Percentiles rank a stretch among this genome's conserved stretches.
phyloP scores from a whole-genome alignment of 2,797 vertebrate genomes.

The Manis pentadactyla region DNA sequence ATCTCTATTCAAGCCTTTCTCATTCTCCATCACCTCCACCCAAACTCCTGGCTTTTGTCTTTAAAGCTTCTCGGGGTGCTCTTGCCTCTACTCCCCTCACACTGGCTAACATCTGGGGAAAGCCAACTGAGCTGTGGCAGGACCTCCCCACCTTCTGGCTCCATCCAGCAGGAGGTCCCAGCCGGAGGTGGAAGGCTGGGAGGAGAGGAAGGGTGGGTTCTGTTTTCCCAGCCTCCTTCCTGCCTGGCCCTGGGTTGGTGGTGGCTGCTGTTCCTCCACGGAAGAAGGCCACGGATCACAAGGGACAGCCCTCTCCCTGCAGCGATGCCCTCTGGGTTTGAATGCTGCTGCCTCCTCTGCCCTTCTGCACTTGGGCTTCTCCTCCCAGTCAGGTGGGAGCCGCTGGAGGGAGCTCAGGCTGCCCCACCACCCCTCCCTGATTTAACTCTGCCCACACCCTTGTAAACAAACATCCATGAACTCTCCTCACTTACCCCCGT shows the following conservation, averaged over 20 bases:
- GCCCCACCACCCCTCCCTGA: neutral
- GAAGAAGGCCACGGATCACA: neutral
- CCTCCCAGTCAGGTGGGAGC: neutral
- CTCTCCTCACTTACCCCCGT: neutral
- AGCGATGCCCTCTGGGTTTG: neutral
- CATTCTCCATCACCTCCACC: neutral
- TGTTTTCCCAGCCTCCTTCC: neutral
- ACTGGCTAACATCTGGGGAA: neutral
- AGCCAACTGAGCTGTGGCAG: accelerated
- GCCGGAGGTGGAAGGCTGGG: neutral
- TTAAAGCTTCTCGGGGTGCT: neutral
- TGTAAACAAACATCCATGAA: no score
- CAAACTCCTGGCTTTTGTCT: neutral
- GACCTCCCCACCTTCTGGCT: neutral
- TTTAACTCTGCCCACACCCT: neutral
- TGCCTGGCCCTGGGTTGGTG: neutral
- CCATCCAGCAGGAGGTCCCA: neutral
- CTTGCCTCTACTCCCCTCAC: no score
- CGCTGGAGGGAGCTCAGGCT: neutral
- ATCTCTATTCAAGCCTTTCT: neutral
- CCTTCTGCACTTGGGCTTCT: neutral
- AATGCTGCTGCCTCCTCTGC: neutral
- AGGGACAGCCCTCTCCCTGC: neutral
- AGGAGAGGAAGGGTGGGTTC: neutral
- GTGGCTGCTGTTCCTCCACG: neutral